These are phyloP conservation scores for Falco concolor DNA, from an alignment of 2,797 vertebrate genomes.

Conservation along the genomic window DNA sequence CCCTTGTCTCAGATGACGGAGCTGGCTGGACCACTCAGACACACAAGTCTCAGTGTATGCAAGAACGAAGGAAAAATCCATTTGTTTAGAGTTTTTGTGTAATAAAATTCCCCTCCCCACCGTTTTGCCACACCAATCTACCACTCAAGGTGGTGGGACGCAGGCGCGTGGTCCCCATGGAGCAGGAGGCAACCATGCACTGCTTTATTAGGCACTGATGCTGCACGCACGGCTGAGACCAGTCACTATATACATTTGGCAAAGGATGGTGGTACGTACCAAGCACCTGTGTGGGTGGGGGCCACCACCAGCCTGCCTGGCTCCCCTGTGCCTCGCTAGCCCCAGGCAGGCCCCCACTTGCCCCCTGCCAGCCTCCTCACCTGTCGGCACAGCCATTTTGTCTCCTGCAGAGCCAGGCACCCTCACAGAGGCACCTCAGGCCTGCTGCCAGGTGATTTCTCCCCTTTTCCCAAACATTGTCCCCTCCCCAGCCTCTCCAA, in stretches of 20 bases:
- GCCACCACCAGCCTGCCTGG: neutral
- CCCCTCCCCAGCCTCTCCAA: neutral
- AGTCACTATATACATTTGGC: conserved; percentile 12
- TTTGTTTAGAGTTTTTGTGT: neutral
- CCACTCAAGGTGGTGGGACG: rapidly evolving
- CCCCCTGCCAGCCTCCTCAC: neutral
- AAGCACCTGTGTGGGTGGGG: neutral
- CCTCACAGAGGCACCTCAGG: neutral
- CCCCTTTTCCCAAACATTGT: neutral
- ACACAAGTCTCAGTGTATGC: rapidly evolving
- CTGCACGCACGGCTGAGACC: neutral
- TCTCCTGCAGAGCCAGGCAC: neutral
- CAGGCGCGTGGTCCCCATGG: rapidly evolving
- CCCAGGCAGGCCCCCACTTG: neutral
- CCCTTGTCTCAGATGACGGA: neutral
- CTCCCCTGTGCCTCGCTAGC: rapidly evolving
- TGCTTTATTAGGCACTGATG: conserved; percentile 27
- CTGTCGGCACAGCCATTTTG: rapidly evolving
- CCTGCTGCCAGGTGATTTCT: neutral
- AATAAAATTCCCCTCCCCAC: neutral
- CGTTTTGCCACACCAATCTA: neutral
- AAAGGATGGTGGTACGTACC: neutral
- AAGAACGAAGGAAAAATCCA: neutral
- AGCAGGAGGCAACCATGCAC: neutral
- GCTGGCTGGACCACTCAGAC: rapidly evolving